A percentile compares a stretch with the other conserved stretches of the same genome.
These are phyloP conservation scores for Melipona beecheii DNA, from an alignment of 2,888 invertebrate species.

Conservation along the genomic window DNA sequence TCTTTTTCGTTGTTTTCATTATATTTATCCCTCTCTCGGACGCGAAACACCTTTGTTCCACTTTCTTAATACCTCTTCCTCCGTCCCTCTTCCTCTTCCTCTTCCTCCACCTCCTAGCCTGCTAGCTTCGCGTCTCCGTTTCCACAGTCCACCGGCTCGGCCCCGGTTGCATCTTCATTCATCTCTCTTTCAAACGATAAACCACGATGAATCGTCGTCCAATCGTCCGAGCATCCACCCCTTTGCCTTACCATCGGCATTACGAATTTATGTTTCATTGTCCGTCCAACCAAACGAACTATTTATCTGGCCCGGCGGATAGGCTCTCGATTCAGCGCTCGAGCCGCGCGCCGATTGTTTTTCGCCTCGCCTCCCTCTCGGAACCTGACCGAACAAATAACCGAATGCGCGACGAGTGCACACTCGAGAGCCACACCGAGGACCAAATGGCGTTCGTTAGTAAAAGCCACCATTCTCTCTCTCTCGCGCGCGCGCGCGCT, in stretches of 20 bases:
- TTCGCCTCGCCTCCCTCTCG: conserved; percentile 58
- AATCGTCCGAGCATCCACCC: conserved; percentile 13
- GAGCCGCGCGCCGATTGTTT: conserved; percentile 63
- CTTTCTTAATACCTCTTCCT: conserved; percentile 26
- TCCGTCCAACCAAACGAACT: conserved; percentile 48
- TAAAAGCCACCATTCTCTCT: conserved; percentile 63
- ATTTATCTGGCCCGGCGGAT: conserved; percentile 47
- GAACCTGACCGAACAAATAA: conserved; percentile 64
- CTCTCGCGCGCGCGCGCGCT: not conserved
- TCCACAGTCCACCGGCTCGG: not conserved
- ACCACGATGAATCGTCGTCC: conserved; percentile 42
- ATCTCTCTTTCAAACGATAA: conserved; percentile 36
- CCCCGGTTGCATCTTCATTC: conserved; percentile 40
- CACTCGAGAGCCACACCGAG: conserved; percentile 60
- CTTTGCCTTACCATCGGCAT: conserved; percentile 28
- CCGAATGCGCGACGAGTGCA: conserved; percentile 62
- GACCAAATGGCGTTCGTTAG: conserved; percentile 73
- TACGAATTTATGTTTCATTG: conserved; percentile 60
- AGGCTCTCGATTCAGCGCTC: conserved; percentile 54
- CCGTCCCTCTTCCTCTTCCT: conserved; percentile 10
- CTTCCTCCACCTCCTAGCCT: not conserved
- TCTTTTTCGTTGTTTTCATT: conserved; percentile 15
- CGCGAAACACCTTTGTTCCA: conserved; percentile 51
- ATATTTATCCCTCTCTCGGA: conserved; percentile 10
- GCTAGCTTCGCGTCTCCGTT: not conserved